These are phyloP conservation scores for Odontocerum albicorne DNA, from an alignment of 2,888 invertebrate genomes.

Conservation along the genomic window DNA sequence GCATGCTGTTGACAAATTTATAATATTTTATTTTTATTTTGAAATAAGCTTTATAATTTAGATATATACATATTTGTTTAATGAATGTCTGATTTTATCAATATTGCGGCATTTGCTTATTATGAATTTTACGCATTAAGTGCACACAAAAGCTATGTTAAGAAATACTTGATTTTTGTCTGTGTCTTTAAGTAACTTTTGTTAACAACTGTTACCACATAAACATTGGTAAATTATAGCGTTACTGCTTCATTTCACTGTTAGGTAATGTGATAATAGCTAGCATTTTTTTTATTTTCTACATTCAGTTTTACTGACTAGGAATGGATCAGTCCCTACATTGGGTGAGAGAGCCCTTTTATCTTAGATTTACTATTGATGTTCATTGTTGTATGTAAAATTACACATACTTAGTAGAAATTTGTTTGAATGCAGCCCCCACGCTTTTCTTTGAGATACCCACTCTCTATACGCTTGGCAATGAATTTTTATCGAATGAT, in stretches of 20 bases:
- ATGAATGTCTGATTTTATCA: too few relatives aligned
- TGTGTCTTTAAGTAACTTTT: too few relatives aligned
- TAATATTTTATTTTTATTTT: too few relatives aligned
- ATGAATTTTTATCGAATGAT: too few relatives aligned
- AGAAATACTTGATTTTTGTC: too few relatives aligned
- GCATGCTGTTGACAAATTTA: too few relatives aligned
- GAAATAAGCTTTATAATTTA: too few relatives aligned
- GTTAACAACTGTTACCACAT: background rate
- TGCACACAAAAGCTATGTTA: too few relatives aligned
- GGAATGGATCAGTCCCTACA: conserved; percentile 65
- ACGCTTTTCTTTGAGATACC: conserved; percentile 17
- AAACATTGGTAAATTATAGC: background rate
- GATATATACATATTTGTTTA: too few relatives aligned
- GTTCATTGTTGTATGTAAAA: conserved; percentile 31
- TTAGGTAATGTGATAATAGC: conserved; percentile 16
- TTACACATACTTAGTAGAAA: conserved; percentile 26
- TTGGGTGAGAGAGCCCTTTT: conserved; percentile 61
- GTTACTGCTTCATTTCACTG: conserved; percentile 12
- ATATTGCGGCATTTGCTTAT: too few relatives aligned
- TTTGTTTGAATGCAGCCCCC: conserved; percentile 26
- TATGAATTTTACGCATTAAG: too few relatives aligned
- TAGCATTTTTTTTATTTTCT: conserved; percentile 31
- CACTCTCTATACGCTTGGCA: conserved; percentile 24
- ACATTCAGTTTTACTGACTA: conserved; percentile 65
- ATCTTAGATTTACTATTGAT: conserved; percentile 19